Base-by-base conservation (phyloP, 2,113 vertebrate genomes). In the Pseudorhombus dupliciocellatus region DNA sequence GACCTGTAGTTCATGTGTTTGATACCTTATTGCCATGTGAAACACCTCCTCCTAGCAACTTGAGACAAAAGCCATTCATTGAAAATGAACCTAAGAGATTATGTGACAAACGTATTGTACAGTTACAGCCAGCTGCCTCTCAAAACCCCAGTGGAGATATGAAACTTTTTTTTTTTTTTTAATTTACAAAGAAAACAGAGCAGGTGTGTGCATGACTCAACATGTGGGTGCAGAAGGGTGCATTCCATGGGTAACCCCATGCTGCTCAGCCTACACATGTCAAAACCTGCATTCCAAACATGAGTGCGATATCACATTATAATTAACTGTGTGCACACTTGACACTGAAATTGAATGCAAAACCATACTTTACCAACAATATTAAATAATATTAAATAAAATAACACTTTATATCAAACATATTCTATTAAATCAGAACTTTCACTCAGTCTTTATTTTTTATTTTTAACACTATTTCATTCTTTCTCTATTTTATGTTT, bases 41-140 rank as follows among this genome's bases (percentile, higher is more conserved):
- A 60, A 70, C 25, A 64, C 58, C 22, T 83, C 44, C 1, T 55
- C 79, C 42, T 78, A 53, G 83, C 86, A 88, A 91, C 83, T 57
- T 42, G 61, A 82, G 62, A 52, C 59, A 75, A 62, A 83, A 20
- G 20, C 20, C 34, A 70, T 52, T 64, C 57, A 55, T 30, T 7
- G 26, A 14, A 4, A 20, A n/a, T n/a, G 31, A 44, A 73, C 51
- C 60, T 61, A 60, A 34, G n/a, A 68, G 44, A 65, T 67, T 26
- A n/a, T 55, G 22, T 58, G 24, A 67, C 56, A 26, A 48, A 11
- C 37, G 28, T 37, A 10, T 37, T 11, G 34, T 37, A 11, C 8
- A 2, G 31, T 34, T 9, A 34, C 31, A 2, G 31, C 31, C 7
- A 8, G 9, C 34, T 12, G 34, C 34, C 34, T 37, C 34, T 37